A percentile compares a stretch with the other conserved stretches of the same genome.
Evolutionary conservation across 1,140 invertebrate genomes (phyloP).

Genomic region (Glossosoma conforme): DNA sequence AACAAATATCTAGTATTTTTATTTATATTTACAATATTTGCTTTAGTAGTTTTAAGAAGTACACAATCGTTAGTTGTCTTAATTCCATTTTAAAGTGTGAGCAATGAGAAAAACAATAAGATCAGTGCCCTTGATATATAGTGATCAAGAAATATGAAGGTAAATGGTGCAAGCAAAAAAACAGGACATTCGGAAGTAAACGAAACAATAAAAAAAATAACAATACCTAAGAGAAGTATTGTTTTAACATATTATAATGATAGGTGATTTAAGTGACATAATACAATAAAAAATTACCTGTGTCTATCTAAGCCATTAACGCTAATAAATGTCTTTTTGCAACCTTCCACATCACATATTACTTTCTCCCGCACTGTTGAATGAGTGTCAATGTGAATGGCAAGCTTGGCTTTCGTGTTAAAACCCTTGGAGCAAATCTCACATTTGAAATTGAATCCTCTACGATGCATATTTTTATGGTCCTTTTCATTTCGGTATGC

Average conservation of each 20-base stretch:
- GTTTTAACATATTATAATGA: no score
- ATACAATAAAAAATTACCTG: conserved; percentile 16
- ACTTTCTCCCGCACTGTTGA: conserved; percentile 26
- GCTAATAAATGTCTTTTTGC: conserved; percentile 32
- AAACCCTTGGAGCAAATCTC: conserved; percentile 31
- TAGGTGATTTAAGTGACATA: no score
- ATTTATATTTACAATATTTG: no score
- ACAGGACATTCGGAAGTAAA: background rate
- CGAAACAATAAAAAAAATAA: background rate
- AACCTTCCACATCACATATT: conserved; percentile 31
- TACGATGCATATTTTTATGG: conserved; percentile 23
- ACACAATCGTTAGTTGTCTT: no score
- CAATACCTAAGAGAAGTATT: no score
- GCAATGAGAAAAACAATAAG: no score
- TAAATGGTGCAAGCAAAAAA: no score
- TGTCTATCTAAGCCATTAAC: conserved; percentile 33
- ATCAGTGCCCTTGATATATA: no score
- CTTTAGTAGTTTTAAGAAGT: no score
- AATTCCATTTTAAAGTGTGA: background rate
- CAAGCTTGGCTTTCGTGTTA: conserved; percentile 31
- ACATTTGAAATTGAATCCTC: conserved; percentile 30
- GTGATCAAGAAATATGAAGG: no score
- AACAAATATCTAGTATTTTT: no score
- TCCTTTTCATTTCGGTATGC: conserved; percentile 28
- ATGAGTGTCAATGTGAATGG: conserved; percentile 33